Percentiles rank a stretch among this genome's conserved stretches.
Evolutionary conservation across 64 coral and sea anemone species (phyloP).

Genomic region (Stylophora pistillata): DNA sequence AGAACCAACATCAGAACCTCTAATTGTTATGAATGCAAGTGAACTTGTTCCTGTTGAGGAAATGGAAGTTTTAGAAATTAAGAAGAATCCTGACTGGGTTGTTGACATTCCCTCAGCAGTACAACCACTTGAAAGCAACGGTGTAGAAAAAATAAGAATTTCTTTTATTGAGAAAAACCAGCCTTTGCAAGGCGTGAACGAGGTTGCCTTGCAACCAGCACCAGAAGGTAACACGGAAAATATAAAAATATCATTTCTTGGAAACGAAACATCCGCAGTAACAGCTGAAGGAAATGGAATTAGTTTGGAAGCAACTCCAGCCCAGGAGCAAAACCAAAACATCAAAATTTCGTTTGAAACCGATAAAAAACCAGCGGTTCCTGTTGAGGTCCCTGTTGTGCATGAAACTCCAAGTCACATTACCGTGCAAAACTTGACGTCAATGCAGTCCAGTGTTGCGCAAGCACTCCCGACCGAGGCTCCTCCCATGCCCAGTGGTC

Average conservation of each 20-base stretch:
- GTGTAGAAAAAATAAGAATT: slow-evolving; percentile 44
- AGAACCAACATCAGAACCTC: slow-evolving; percentile 42
- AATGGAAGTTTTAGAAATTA: slow-evolving; percentile 33
- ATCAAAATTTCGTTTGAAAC: slow-evolving; percentile 55
- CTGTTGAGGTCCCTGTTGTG: not conserved
- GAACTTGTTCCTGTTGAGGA: slow-evolving; percentile 44
- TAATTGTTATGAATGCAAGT: slow-evolving; percentile 44
- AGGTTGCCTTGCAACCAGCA: slow-evolving; percentile 26
- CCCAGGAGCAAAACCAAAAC: slow-evolving; percentile 5
- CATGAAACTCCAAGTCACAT: not conserved
- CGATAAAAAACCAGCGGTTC: not conserved
- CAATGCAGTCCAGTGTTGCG: not conserved
- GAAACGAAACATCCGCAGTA: slow-evolving; percentile 44
- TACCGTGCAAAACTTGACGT: not conserved
- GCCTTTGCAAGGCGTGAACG: slow-evolving; percentile 8
- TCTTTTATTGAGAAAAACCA: slow-evolving; percentile 54
- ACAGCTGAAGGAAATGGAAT: slow-evolving; percentile 31
- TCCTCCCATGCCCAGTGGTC: slow-evolving; percentile 27
- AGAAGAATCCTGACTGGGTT: slow-evolving; percentile 53
- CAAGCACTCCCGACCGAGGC: slow-evolving; percentile 11
- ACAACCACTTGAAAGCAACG: slow-evolving; percentile 29
- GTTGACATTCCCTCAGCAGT: slow-evolving; percentile 62
- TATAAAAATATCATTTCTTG: slow-evolving; percentile 88
- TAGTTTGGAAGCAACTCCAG: not conserved
- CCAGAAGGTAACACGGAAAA: slow-evolving; percentile 54